Evolutionary conservation across 2,888 invertebrate species (phyloP).

Genomic region (Dromius quadrimaculatus): DNA sequence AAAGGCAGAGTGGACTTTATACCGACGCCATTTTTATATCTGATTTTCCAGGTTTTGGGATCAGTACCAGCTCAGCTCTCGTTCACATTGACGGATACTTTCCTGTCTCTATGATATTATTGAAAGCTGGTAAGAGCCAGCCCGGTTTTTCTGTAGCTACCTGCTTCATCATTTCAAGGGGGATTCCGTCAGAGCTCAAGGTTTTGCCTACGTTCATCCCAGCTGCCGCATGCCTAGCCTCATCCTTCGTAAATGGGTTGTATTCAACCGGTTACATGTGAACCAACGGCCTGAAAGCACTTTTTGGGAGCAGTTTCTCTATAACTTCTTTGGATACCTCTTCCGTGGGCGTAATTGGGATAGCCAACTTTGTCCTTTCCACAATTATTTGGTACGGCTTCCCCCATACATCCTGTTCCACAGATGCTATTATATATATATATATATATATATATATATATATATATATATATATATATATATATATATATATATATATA

Average conservation of each 20-base stretch:
- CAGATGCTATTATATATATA: not conserved
- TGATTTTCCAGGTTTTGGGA: not conserved
- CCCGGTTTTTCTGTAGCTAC: not conserved
- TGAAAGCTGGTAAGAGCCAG: too few relatives aligned
- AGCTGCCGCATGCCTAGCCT: not conserved
- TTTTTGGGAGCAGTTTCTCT: not conserved
- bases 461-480: too few relatives aligned
- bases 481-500: too few relatives aligned
- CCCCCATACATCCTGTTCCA: not conserved
- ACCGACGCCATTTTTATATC: not conserved
- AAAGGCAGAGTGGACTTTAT: not conserved
- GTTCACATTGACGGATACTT: too few relatives aligned
- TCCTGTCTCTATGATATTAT: too few relatives aligned
- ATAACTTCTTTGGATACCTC: not conserved
- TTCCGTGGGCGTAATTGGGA: not conserved
- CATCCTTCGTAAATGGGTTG: not conserved
- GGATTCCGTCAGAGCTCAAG: not conserved
- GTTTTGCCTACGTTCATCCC: not conserved
- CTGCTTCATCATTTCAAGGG: not conserved
- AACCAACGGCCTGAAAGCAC: not conserved
- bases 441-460: too few relatives aligned
- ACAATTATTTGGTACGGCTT: not conserved
- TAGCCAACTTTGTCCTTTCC: not conserved
- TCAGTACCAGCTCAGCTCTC: too few relatives aligned
- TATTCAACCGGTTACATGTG: not conserved